Percentiles rank a stretch among this genome's conserved stretches.
Evolutionary conservation across 1,140 invertebrate genomes (phyloP).

Genomic region (Zaprionus ornatus): DNA sequence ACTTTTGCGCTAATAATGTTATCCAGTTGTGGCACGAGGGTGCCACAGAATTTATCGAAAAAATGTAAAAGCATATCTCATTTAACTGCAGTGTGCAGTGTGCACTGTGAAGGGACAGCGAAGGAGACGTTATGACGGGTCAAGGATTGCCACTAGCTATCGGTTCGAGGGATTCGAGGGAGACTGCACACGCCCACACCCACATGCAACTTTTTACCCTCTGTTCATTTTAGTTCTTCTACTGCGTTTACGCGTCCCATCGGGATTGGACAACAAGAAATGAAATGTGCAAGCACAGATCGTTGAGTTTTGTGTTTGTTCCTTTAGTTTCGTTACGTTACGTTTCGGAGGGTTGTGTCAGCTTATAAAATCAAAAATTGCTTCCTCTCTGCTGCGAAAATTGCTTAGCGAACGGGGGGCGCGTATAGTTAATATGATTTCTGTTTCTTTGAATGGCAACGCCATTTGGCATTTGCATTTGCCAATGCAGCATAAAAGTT

Average conservation of each 20-base stretch:
- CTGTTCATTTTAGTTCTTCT: conserved; percentile 37
- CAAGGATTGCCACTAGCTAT: conserved; percentile 67
- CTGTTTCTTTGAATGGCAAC: conserved; percentile 63
- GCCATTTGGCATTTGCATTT: conserved; percentile 47
- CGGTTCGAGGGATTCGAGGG: conserved; percentile 5
- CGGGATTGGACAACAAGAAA: conserved; percentile 68
- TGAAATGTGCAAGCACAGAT: conserved; percentile 77
- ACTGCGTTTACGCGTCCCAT: conserved; percentile 74
- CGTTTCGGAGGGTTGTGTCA: conserved; percentile 35
- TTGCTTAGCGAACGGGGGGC: conserved; percentile 23
- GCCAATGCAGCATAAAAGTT: conserved; percentile 44
- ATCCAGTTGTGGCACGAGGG: conserved; percentile 34
- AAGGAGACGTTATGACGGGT: conserved; percentile 71
- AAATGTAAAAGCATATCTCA: conserved; percentile 82
- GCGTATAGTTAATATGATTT: conserved; percentile 71
- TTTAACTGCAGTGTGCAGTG: conserved; percentile 59
- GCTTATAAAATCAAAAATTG: conserved; percentile 72
- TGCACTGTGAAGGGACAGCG: conserved; percentile 44
- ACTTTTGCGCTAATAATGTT: conserved; percentile 72
- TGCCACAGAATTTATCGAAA: conserved; percentile 71
- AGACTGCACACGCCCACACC: conserved; percentile 12
- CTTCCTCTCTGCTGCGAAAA: conserved; percentile 40
- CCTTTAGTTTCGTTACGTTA: neutral
- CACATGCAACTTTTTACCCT: conserved; percentile 47
- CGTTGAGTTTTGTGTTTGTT: conserved; percentile 38